Evolutionary conservation across 1,140 invertebrate species (phyloP).

Genomic region (Papilio machaon): DNA sequence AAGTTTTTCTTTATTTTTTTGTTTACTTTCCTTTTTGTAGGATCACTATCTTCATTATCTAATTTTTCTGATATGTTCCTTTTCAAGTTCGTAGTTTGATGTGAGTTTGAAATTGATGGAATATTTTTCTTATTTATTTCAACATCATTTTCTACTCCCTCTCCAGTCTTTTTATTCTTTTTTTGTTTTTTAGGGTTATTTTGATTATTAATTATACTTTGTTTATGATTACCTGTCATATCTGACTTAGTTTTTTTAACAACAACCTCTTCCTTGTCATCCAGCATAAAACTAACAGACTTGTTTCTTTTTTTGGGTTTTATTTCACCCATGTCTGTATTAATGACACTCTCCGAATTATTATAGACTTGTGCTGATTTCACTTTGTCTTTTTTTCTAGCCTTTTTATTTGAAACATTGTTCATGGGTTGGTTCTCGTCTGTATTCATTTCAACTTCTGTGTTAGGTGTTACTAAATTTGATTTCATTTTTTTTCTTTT

Average conservation of each 20-base stretch:
- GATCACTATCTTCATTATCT: constrained; percentile 31
- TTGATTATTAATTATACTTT: constrained; percentile 39
- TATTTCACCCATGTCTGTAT: background rate
- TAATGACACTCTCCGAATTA: background rate
- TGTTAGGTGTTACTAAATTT: background rate
- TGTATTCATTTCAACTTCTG: background rate
- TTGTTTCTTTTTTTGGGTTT: constrained; percentile 74
- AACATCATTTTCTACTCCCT: constrained; percentile 47
- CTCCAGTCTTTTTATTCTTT: constrained; percentile 48
- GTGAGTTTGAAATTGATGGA: background rate
- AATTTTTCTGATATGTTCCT: background rate
- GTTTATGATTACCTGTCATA: constrained; percentile 41
- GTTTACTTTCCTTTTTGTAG: constrained; percentile 34
- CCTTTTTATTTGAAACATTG: background rate
- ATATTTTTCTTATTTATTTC: constrained; percentile 31
- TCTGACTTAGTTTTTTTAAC: constrained; percentile 68
- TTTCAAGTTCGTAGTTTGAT: background rate
- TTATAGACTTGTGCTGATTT: background rate
- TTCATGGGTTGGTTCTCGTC: background rate
- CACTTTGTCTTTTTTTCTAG: constrained; percentile 13
- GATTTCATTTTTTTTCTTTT: constrained; percentile 6
- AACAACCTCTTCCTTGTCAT: constrained; percentile 60
- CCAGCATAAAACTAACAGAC: constrained; percentile 73
- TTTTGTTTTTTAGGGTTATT: constrained; percentile 49
- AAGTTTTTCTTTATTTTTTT: constrained; percentile 33